These are phyloP conservation scores for Drosophila fulvimacula DNA, from an alignment of 2,888 invertebrate species.

Conservation along the genomic window DNA sequence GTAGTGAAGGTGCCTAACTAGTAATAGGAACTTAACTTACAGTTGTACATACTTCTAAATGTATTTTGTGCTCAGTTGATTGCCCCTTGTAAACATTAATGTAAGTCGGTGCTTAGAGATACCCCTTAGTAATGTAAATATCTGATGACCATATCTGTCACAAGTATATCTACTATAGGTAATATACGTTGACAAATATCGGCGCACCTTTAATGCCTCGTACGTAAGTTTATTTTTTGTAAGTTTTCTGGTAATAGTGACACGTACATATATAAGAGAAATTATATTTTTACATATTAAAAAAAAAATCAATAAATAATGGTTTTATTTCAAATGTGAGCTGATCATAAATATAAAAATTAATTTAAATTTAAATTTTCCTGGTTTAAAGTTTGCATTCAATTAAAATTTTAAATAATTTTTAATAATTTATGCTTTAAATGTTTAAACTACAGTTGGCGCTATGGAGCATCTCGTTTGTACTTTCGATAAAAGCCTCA, in stretches of 20 bases:
- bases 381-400: no score
- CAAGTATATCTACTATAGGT: conserved; percentile 8
- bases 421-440: no score
- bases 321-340: neutral
- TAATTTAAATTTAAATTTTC: no score
- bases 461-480: neutral
- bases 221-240: conserved; percentile 27
- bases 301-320: neutral
- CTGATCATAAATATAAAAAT: no score
- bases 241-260: conserved; percentile 37
- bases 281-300: conserved; percentile 46
- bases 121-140: conserved; percentile 28
- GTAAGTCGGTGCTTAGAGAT: conserved; percentile 46
- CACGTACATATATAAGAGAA: conserved; percentile 23
- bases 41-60: conserved; percentile 28
- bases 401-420: no score
- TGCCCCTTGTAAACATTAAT: conserved; percentile 34
- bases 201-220: neutral
- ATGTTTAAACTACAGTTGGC: neutral
- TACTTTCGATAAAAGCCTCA: neutral
- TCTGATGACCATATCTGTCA: conserved; percentile 5
- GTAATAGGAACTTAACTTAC: conserved; percentile 14
- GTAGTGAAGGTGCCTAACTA: conserved; percentile 23
- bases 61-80: conserved; percentile 44
- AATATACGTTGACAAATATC: neutral